Evolutionary conservation across 2,113 vertebrate species (phyloP).

Genomic region (Tautogolabrus adspersus): DNA sequence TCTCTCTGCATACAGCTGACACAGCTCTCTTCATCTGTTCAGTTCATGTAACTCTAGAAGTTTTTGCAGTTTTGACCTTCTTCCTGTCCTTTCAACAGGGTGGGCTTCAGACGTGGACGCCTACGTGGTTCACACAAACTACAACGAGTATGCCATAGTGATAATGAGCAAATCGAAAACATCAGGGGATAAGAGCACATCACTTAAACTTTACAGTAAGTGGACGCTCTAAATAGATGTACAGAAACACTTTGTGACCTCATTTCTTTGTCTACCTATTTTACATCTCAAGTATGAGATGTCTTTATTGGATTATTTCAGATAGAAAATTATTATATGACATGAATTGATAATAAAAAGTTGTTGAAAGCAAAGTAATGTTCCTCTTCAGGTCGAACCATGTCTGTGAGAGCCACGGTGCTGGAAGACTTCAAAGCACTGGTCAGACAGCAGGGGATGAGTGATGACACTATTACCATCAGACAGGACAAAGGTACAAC

Average conservation of each 20-base stretch:
- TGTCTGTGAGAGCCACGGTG: constrained; percentile 80
- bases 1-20: not conserved
- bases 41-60: not conserved
- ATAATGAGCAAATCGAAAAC: constrained; percentile 83
- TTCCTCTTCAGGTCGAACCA: constrained; percentile 84
- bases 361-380: no score
- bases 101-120: constrained; percentile 81
- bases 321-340: no score
- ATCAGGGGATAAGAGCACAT: constrained; percentile 69
- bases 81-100: constrained; percentile 72
- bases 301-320: not conserved
- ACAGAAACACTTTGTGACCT: not conserved
- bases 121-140: constrained; percentile 92
- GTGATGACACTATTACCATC: constrained; percentile 76
- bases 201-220: constrained; percentile 89
- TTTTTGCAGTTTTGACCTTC: not conserved
- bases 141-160: constrained; percentile 89
- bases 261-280: not conserved
- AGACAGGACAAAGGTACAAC: constrained; percentile 86
- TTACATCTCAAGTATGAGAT: not conserved
- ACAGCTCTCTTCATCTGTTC: not conserved
- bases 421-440: constrained; percentile 86
- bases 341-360: no score
- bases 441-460: constrained; percentile 85
- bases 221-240: not conserved